Conservation (phyloP, 2,797 vertebrate genomes). For the Thunnus albacares region DNA sequence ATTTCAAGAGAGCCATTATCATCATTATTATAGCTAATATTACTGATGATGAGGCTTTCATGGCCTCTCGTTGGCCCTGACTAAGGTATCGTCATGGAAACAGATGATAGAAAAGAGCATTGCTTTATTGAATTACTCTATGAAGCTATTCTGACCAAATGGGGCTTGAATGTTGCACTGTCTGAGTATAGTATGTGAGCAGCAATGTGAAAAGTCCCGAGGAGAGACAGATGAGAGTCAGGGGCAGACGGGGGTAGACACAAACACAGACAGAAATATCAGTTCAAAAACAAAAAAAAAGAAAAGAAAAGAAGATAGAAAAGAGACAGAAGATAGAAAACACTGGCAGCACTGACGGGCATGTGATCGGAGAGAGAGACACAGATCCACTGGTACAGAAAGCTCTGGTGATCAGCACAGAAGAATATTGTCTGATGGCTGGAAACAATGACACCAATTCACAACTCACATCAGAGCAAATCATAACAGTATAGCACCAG, state of each 20-base stretch:
- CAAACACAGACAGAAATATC: slow-evolving; percentile 34
- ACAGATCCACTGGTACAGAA: slow-evolving; percentile 59
- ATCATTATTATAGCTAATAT: slow-evolving; percentile 86
- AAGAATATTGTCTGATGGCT: slow-evolving; percentile 57
- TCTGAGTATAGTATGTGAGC: slow-evolving; percentile 52
- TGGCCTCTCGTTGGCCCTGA: slow-evolving; percentile 77
- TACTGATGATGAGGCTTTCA: slow-evolving; percentile 79
- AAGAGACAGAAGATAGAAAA: slow-evolving; percentile 36
- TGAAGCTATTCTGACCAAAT: slow-evolving; percentile 82
- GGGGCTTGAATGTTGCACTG: slow-evolving; percentile 75
- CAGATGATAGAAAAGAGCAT: slow-evolving; percentile 80
- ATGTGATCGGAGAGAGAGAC: slow-evolving; percentile 62
- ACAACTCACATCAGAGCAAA: slow-evolving; percentile 40
- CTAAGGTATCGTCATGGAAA: slow-evolving; percentile 84
- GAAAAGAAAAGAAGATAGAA: slow-evolving; percentile 8
- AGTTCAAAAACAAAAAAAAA: slow-evolving; percentile 20
- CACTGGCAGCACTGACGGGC: slow-evolving; percentile 44
- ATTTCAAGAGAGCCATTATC: slow-evolving; percentile 83
- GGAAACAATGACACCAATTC: slow-evolving; percentile 70
- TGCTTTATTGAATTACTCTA: slow-evolving; percentile 80
- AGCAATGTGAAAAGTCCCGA: slow-evolving; percentile 54
- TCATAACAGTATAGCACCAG: slow-evolving; percentile 16
- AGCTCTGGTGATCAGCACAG: slow-evolving; percentile 53
- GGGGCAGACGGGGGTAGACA: slow-evolving; percentile 27
- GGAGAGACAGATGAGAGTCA: slow-evolving; percentile 46